A percentile compares a stretch with the other conserved stretches of the same genome.
Conservation (phyloP, 2,113 vertebrate genomes). For the Ctenodactylus gundi region DNA sequence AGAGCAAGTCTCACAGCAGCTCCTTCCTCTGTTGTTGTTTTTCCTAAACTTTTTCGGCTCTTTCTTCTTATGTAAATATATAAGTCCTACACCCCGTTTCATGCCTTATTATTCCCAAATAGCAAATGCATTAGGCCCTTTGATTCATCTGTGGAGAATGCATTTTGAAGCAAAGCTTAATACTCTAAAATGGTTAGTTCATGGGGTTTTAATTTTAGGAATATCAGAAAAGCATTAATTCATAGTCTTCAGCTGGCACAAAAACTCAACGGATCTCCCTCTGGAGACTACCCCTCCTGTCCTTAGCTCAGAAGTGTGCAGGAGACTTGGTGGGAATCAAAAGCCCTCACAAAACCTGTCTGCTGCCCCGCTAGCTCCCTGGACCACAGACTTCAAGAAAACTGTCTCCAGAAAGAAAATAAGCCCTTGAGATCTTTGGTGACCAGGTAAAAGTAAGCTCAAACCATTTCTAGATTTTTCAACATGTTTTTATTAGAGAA, state of each 20-base stretch:
- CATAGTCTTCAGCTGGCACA: slow-evolving; percentile 78
- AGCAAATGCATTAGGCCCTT: slow-evolving; percentile 85
- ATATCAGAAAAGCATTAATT: slow-evolving; percentile 85
- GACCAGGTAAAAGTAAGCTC: slow-evolving; percentile 31
- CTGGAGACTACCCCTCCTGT: slow-evolving; percentile 73
- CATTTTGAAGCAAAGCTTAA: slow-evolving; percentile 87
- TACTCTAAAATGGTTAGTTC: slow-evolving; percentile 86
- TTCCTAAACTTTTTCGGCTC: slow-evolving; percentile 80
- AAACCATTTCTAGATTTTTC: background rate
- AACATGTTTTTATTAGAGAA: background rate
- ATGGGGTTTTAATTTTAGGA: slow-evolving; percentile 87
- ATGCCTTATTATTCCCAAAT: slow-evolving; percentile 86
- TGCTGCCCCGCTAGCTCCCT: slow-evolving; percentile 53
- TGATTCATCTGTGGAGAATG: slow-evolving; percentile 88
- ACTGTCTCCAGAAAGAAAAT: background rate
- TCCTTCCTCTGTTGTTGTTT: slow-evolving; percentile 72
- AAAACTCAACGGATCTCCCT: slow-evolving; percentile 71
- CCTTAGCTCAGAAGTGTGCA: slow-evolving; percentile 75
- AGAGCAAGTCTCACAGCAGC: slow-evolving; percentile 11
- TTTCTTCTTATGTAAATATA: slow-evolving; percentile 86
- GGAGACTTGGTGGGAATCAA: slow-evolving; percentile 80
- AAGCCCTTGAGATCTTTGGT: slow-evolving; percentile 24
- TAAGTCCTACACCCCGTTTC: slow-evolving; percentile 84
- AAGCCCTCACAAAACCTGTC: slow-evolving; percentile 75
- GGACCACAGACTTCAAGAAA: slow-evolving; percentile 48